Evolutionary conservation across 1,140 invertebrate genomes (phyloP).

Genomic region (Geopemphigus sp.): DNA sequence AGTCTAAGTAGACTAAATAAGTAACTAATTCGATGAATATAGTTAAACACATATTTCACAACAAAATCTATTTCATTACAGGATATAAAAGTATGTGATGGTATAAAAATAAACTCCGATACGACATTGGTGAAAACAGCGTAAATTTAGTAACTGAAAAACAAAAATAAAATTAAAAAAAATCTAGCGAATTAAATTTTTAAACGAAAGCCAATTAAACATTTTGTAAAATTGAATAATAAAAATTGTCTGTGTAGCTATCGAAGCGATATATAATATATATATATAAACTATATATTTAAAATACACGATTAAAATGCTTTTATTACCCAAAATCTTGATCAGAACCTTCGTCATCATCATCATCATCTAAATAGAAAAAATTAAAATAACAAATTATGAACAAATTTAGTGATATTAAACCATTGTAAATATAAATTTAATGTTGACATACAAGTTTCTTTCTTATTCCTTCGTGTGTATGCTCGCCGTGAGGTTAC

Average conservation of each 20-base stretch:
- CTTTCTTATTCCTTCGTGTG: constrained; percentile 61
- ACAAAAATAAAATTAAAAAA: constrained; percentile 39
- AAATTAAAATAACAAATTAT: neutral
- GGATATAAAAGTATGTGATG: neutral
- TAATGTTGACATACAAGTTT: constrained; percentile 27
- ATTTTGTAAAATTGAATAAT: neutral
- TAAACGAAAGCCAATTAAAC: neutral
- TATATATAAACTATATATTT: constrained; percentile 12
- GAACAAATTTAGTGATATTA: neutral
- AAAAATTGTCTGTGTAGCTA: neutral
- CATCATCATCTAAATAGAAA: constrained; percentile 47
- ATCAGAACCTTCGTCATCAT: constrained; percentile 52
- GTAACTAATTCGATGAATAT: neutral
- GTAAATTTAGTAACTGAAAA: constrained; percentile 49
- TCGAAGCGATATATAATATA: neutral
- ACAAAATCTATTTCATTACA: constrained; percentile 1
- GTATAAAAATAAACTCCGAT: constrained; percentile 27
- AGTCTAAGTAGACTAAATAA: neutral
- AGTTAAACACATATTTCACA: constrained; percentile 20
- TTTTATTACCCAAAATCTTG: constrained; percentile 51
- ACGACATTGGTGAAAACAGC: constrained; percentile 28
- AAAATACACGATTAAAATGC: neutral
- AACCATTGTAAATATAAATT: neutral
- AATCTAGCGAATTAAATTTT: constrained; percentile 6
- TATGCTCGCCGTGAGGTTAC: constrained; percentile 72